A percentile compares a stretch with the other conserved stretches of the same genome.
Evolutionary conservation across 2,113 vertebrate genomes (phyloP).

Genomic region (Saguinus imperator): DNA sequence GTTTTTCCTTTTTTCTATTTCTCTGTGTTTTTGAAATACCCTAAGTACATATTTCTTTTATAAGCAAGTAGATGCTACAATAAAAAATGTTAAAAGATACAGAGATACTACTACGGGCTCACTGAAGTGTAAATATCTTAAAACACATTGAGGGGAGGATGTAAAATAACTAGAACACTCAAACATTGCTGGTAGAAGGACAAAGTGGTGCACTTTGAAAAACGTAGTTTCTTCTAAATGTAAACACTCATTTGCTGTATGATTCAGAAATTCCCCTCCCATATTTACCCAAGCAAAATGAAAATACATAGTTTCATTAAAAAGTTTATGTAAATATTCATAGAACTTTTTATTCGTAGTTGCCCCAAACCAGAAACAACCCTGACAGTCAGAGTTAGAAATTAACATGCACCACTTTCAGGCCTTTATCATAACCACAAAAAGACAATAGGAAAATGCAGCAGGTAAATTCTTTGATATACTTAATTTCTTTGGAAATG

Average conservation of each 20-base stretch:
- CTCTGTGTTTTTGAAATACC: background rate
- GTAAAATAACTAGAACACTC: background rate
- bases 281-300: background rate
- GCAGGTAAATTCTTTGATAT: background rate
- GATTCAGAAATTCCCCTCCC: background rate
- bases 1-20: background rate
- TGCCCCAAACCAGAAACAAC: background rate
- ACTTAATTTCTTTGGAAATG: background rate
- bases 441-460: background rate
- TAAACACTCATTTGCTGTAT: background rate
- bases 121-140: background rate
- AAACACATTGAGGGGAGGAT: background rate
- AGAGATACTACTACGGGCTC: background rate
- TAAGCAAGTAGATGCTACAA: background rate
- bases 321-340: background rate
- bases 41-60: background rate
- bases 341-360: background rate
- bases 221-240: background rate
- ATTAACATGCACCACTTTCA: background rate
- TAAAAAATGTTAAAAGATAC: background rate
- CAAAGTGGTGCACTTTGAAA: background rate
- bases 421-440: background rate
- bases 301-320: background rate
- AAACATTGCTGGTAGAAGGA: background rate
- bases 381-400: background rate